A percentile compares a stretch with the other conserved stretches of the same genome.
These are phyloP conservation scores for Adelphocoris suturalis DNA, from an alignment of 2,888 invertebrate species.

Conservation along the genomic window DNA sequence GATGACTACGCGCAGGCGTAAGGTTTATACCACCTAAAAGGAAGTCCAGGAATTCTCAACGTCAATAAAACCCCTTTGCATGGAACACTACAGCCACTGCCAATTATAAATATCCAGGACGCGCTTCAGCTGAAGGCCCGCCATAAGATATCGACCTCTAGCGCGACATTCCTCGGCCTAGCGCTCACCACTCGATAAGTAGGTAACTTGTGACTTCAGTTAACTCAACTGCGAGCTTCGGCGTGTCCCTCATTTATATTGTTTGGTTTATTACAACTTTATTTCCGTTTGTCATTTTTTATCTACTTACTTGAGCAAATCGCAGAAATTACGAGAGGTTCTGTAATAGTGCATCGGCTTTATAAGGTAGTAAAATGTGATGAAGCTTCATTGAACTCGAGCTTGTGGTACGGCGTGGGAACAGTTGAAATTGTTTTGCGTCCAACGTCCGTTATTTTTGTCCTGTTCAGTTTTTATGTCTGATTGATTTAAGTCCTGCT, in stretches of 20 bases:
- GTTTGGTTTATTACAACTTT: slow-evolving; percentile 22
- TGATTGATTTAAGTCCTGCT: too few relatives aligned
- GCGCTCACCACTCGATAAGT: not conserved
- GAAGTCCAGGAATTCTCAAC: not conserved
- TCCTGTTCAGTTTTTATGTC: too few relatives aligned
- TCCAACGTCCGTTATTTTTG: not conserved
- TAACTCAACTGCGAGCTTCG: not conserved
- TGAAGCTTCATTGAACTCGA: not conserved
- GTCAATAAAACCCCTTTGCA: not conserved
- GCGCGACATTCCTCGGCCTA: not conserved
- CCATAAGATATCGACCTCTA: not conserved
- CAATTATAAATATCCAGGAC: not conserved
- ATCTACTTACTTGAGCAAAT: not conserved
- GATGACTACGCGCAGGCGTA: not conserved
- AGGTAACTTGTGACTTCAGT: not conserved
- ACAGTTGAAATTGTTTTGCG: not conserved
- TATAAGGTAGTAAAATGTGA: slow-evolving; percentile 16
- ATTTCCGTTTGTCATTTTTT: slow-evolving; percentile 39
- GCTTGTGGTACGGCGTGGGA: not conserved
- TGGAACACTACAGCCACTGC: not conserved
- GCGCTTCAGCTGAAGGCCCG: not conserved
- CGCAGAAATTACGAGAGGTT: slow-evolving; percentile 14
- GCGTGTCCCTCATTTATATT: slow-evolving; percentile 9
- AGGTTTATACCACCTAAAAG: not conserved
- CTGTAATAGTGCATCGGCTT: not conserved